Percentiles rank a stretch among this genome's conserved stretches.
phyloP scores from a whole-genome alignment of 2,888 invertebrate genomes.

The Pseudococcus longispinus region DNA sequence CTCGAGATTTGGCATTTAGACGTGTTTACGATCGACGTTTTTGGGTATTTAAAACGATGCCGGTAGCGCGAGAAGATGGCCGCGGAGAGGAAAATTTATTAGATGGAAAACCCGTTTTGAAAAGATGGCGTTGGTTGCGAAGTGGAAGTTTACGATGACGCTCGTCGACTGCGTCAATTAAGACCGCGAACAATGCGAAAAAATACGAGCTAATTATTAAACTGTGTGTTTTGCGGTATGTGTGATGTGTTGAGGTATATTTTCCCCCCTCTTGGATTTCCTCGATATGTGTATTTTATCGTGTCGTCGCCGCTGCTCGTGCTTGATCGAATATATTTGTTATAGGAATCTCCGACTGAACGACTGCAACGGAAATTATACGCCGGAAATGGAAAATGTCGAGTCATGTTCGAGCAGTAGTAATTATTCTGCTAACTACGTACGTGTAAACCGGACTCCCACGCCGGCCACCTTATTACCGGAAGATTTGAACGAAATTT shows the following conservation, averaged over 20 bases:
- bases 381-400: constrained; percentile 35
- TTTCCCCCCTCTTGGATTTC: no score
- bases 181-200: constrained; percentile 33
- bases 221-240: not conserved
- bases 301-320: not conserved
- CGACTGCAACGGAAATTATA: constrained; percentile 44
- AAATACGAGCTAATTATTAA: constrained; percentile 6
- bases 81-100: not conserved
- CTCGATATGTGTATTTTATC: not conserved
- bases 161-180: not conserved
- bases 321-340: not conserved
- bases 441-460: constrained; percentile 38
- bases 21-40: not conserved
- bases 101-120: not conserved
- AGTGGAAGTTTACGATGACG: constrained; percentile 15
- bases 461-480: constrained; percentile 47
- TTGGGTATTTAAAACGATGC: not conserved
- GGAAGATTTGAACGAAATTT: constrained; percentile 56
- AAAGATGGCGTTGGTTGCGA: not conserved
- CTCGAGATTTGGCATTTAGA: not conserved
- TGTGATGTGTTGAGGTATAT: not conserved
- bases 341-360: constrained; percentile 50
- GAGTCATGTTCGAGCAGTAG: constrained; percentile 10
- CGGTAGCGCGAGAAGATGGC: not conserved
- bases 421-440: constrained; percentile 10